These are phyloP conservation scores for Sarcophaga caerulescens DNA, from an alignment of 2,888 invertebrate species.

Conservation along the genomic window DNA sequence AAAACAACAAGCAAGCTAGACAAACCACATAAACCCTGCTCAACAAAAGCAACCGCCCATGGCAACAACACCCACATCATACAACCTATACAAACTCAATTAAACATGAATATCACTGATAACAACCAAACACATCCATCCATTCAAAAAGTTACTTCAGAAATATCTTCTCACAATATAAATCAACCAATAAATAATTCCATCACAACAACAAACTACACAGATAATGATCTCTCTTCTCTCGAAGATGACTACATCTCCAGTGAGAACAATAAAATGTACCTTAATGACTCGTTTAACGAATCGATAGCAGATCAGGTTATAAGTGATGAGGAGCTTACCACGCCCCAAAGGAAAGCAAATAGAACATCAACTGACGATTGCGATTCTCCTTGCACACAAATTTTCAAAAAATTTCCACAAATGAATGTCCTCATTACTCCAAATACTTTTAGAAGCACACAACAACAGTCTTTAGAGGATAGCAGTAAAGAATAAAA, in stretches of 20 bases:
- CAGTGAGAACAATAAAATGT: background rate
- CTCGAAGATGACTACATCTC: background rate
- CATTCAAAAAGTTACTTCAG: background rate
- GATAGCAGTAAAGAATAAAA: background rate
- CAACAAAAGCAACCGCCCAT: background rate
- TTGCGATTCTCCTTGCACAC: slow-evolving; percentile 11
- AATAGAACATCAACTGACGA: background rate
- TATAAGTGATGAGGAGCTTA: background rate
- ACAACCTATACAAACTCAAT: background rate
- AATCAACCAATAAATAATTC: background rate
- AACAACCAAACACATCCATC: background rate
- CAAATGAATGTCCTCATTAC: slow-evolving; percentile 30
- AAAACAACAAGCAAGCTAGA: background rate
- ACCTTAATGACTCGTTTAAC: background rate
- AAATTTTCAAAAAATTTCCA: slow-evolving; percentile 19
- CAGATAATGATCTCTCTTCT: background rate
- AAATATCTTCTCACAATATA: background rate
- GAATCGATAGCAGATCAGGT: background rate
- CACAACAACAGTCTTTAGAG: background rate
- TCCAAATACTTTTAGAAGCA: slow-evolving; percentile 20
- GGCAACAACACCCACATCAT: background rate
- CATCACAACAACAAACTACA: background rate
- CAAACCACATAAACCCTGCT: background rate
- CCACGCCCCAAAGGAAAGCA: background rate
- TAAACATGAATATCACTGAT: background rate